Conservation (phyloP, 2,113 vertebrate genomes). For the sheep (Ovis aries) region ARS-UI_Ramb_v3.0 NC_056058.1:82361501-82362000, state of each 20-base stretch:
- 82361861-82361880: background rate
- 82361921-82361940: background rate
- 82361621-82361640: background rate
- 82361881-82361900: background rate
- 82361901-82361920: background rate
- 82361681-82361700: background rate
- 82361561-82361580: background rate
- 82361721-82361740: background rate
- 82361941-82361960: background rate
- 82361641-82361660: background rate
- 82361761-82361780: background rate
- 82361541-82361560: background rate
- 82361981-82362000: background rate
- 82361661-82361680: background rate
- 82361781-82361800: background rate
- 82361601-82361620: background rate
- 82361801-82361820: background rate
- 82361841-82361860: background rate
- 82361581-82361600: background rate
- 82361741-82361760: background rate
- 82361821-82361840: background rate
- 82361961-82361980: rapidly evolving
- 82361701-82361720: background rate
- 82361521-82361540: background rate
- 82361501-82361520: background rate